Base-by-base conservation (phyloP, 2,113 vertebrate genomes). In the Seriola quinqueradiata region DNA sequence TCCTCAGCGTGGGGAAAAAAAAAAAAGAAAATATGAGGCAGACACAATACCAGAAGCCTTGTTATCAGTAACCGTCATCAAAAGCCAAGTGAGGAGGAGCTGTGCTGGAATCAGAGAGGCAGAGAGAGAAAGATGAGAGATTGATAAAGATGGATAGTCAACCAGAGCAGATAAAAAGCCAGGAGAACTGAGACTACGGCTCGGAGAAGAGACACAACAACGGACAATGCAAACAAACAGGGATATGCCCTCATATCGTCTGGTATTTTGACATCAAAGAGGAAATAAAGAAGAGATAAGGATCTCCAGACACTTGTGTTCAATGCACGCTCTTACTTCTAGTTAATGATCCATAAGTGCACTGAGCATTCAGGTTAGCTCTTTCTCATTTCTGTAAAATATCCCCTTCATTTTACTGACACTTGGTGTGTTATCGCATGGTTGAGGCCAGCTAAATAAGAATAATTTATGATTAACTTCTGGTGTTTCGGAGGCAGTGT, bases 151-250 rank as follows among this genome's bases (percentile, higher is more conserved):
- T 79, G 61, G 72, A 79, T 44, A 77, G 55, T 76, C 63, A 84
- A 63, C 32, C 19, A 25, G 68, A 71, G 63, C n/a, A 55, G 83
- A 90, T 77, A 84, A 85, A 81, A 75, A 66, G 28, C 50, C 63
- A 68, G 58, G 50, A 83, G 60, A 64, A 34, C 70, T 66, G 21
- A 79, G 63, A 70, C 28, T 32, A 68, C 42, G 61, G 48, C n/a
- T 25, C 19, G 38, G 13, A 79, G 64, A 79, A 70, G 17, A 89
- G 92, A 94, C 92, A 92, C 73, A 95, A 94, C 89, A 93, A 74
- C 23, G 9, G 71, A 52, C 57, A 74, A 52, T 75, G 59, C 63
- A 91, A 89, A 89, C 67, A 87, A 87, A 84, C 48, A 65, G n/a
- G 75, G 48, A 80, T 65, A 82, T 67, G 34, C 75, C 82, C 76